Evolutionary conservation across 2,888 invertebrate species (phyloP).

Genomic region (Pomacea canaliculata): DNA sequence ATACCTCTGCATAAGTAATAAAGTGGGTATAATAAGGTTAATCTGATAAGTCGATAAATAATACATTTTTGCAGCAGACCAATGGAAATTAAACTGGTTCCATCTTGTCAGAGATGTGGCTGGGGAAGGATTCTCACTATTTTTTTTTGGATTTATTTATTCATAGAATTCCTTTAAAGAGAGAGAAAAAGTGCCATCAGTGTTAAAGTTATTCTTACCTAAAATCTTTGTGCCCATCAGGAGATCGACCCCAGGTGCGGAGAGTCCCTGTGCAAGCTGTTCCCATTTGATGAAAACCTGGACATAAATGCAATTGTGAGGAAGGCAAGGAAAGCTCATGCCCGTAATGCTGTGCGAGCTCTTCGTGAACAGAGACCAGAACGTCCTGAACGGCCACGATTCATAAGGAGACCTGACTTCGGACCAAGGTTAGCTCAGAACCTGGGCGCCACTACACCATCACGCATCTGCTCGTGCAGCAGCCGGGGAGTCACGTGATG

Average conservation of each 20-base stretch:
- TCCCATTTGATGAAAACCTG: slow-evolving; percentile 82
- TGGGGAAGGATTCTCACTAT: no score
- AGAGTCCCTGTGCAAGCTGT: slow-evolving; percentile 91
- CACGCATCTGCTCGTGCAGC: slow-evolving; percentile 11
- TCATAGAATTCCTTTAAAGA: no score
- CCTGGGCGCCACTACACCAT: neutral
- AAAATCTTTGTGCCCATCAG: slow-evolving; percentile 71
- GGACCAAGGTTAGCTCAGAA: slow-evolving; percentile 25
- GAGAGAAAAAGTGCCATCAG: no score
- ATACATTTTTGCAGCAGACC: no score
- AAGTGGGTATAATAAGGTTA: no score
- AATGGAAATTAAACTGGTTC: no score
- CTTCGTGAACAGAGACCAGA: slow-evolving; percentile 27
- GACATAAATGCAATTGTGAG: slow-evolving; percentile 65
- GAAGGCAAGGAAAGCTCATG: slow-evolving; percentile 58
- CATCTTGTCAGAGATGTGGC: no score
- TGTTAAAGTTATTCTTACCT: no score
- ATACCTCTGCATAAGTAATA: no score
- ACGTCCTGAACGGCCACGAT: slow-evolving; percentile 14
- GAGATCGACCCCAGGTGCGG: slow-evolving; percentile 97
- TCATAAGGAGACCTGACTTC: slow-evolving; percentile 26
- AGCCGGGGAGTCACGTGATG: slow-evolving; percentile 26
- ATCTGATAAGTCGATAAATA: no score
- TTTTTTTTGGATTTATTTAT: no score
- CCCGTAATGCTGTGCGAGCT: slow-evolving; percentile 24